Conservation (phyloP, 2,113 vertebrate species). For the Recurvirostra avosetta region DNA sequence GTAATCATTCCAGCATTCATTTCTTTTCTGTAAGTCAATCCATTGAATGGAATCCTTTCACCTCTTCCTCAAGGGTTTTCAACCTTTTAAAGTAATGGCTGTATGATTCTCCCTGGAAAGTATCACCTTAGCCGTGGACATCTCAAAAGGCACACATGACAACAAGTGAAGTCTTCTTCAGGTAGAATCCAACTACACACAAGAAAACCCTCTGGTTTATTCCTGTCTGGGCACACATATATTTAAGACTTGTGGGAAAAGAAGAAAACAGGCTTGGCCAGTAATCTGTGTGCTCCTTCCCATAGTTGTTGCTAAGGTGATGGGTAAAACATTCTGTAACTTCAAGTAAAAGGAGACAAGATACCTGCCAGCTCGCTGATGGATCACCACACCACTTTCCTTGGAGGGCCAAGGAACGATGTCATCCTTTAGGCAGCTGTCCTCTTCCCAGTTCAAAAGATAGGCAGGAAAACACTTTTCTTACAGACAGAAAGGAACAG, state of each 20-base stretch:
- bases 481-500: not conserved
- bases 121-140: not conserved
- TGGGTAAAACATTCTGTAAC: not conserved
- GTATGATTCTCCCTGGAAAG: not conserved
- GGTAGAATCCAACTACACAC: not conserved
- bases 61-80: not conserved
- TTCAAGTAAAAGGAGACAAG: not conserved
- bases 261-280: not conserved
- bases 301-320: not conserved
- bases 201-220: not conserved
- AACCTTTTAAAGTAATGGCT: not conserved
- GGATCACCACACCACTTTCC: not conserved
- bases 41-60: not conserved
- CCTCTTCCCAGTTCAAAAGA: not conserved
- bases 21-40: not conserved
- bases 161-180: not conserved
- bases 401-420: not conserved
- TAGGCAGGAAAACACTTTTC: not conserved
- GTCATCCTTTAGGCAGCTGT: not conserved
- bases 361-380: not conserved
- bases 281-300: not conserved
- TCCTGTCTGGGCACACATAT: not conserved
- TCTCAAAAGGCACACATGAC: not conserved
- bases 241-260: not conserved
- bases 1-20: not conserved